phyloP scores from a whole-genome alignment of 2,888 invertebrate genomes.

The Ophion costatus region DNA sequence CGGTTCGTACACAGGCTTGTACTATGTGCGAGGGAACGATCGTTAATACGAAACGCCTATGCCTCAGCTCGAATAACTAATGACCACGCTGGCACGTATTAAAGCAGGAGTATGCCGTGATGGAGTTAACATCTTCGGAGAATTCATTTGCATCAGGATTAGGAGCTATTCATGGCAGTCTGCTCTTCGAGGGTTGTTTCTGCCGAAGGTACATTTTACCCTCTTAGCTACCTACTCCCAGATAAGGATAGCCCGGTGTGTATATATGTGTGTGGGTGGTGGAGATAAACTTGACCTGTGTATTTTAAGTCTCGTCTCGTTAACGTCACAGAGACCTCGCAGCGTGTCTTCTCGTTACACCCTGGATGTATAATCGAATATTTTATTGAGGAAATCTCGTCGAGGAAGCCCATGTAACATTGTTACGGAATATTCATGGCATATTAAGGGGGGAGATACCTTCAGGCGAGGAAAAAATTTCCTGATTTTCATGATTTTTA shows the following conservation, averaged over 20 bases:
- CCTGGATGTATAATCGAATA: neutral
- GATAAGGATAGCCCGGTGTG: neutral
- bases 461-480: too few relatives aligned
- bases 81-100: constrained; percentile 27
- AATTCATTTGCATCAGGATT: constrained; percentile 36
- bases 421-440: too few relatives aligned
- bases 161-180: constrained; percentile 9
- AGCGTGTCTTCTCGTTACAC: neutral
- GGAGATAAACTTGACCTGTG: constrained; percentile 35
- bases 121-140: constrained; percentile 8
- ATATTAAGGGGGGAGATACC: too few relatives aligned
- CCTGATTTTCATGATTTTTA: too few relatives aligned
- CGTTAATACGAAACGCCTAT: constrained; percentile 14
- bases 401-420: too few relatives aligned
- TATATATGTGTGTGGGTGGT: neutral
- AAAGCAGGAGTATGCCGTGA: constrained; percentile 17
- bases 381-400: too few relatives aligned
- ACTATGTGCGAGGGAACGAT: neutral
- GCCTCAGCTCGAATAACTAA: constrained; percentile 24
- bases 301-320: constrained; percentile 35
- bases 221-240: neutral
- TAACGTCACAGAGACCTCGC: neutral
- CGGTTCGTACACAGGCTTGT: neutral
- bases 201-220: constrained; percentile 6
- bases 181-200: constrained; percentile 6